These are phyloP conservation scores for Pogonocichla stellata DNA, from an alignment of 2,113 vertebrate species.

Conservation along the genomic window DNA sequence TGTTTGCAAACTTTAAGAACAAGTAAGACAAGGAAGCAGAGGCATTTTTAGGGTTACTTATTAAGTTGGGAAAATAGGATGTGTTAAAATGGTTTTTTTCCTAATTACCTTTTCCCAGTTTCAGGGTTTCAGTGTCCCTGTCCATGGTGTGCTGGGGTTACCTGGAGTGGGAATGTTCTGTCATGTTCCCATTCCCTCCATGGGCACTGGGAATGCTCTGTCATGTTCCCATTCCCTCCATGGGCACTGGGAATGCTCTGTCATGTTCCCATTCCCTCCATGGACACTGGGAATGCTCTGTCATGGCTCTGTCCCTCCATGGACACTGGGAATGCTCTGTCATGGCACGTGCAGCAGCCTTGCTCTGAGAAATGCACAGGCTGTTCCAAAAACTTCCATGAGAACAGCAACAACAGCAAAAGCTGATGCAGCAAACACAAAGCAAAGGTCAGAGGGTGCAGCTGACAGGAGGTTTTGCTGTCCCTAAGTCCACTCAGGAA, in stretches of 20 bases:
- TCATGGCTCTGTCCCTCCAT: too few species aligned
- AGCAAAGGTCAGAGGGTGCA: background rate
- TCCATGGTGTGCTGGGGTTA: background rate
- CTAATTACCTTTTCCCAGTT: background rate
- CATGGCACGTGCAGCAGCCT: background rate
- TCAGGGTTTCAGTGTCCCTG: background rate
- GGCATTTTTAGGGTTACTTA: background rate
- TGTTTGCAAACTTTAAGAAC: background rate
- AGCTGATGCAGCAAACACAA: accelerated
- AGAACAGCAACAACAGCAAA: background rate
- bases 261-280: too few species aligned
- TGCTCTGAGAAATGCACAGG: background rate
- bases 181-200: background rate
- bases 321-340: too few species aligned
- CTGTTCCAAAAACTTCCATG: background rate
- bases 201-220: background rate
- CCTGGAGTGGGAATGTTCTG: background rate
- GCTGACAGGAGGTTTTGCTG: background rate
- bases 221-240: accelerated
- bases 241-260: background rate
- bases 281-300: too few species aligned
- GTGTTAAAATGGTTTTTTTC: background rate
- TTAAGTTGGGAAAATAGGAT: background rate
- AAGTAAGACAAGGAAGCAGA: background rate
- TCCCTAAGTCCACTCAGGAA: background rate